A percentile compares a stretch with the other conserved stretches of the same genome.
Conservation (phyloP, 2,113 vertebrate genomes). For the Vimba vimba region DNA sequence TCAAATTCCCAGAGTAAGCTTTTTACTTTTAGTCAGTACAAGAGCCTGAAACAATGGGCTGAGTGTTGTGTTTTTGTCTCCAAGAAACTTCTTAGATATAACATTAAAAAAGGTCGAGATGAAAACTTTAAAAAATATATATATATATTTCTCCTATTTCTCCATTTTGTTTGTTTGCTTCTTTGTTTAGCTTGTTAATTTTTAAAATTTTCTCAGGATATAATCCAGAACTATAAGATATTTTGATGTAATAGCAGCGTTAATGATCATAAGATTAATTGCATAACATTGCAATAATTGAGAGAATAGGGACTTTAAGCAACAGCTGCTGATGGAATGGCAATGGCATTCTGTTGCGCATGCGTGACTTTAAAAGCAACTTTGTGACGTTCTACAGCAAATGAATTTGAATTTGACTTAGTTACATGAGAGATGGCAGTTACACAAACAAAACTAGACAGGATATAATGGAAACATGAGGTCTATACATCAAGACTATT, state of each 20-base stretch:
- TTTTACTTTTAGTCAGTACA: conserved; percentile 6
- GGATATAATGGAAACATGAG: too few relatives aligned
- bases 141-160: too few relatives aligned
- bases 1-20: conserved; percentile 32
- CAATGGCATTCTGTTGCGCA: too few relatives aligned
- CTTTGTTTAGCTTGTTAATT: background rate
- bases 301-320: background rate
- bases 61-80: conserved; percentile 5
- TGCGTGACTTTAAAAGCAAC: too few relatives aligned
- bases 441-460: too few relatives aligned
- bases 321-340: too few relatives aligned
- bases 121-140: background rate
- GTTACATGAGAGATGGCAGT: too few relatives aligned
- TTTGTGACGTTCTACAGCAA: too few relatives aligned
- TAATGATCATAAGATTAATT: background rate
- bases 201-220: background rate
- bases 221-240: background rate
- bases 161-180: background rate
- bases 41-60: background rate
- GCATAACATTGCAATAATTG: background rate
- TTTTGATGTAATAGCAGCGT: background rate
- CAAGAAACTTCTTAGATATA: conserved; percentile 20
- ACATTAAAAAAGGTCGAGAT: background rate
- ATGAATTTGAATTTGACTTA: too few relatives aligned
- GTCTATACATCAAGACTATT: too few relatives aligned